Conservation (phyloP, 2,888 invertebrate genomes). For the Phyllotreta cruciferae region DNA sequence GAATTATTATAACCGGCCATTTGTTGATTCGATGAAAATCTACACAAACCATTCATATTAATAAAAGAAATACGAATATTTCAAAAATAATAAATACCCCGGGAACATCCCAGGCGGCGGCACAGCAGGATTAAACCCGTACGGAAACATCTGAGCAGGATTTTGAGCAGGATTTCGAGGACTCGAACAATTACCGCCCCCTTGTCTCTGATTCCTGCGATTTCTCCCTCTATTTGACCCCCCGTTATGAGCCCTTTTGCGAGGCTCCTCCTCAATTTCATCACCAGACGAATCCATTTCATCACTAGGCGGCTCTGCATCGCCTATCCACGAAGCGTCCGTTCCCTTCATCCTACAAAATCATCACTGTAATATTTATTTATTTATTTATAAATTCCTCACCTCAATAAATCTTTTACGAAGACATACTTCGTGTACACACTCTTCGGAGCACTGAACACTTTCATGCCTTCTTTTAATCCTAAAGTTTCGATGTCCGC, state of each 20-base stretch:
- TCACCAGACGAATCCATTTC: slow-evolving; percentile 87
- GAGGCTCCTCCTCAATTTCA: slow-evolving; percentile 62
- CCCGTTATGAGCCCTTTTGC: slow-evolving; percentile 42
- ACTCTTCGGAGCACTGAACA: slow-evolving; percentile 84
- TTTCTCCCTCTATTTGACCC: slow-evolving; percentile 58
- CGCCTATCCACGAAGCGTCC: slow-evolving; percentile 88
- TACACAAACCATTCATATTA: too few relatives aligned
- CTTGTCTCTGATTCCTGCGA: slow-evolving; percentile 54
- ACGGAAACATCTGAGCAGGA: slow-evolving; percentile 19
- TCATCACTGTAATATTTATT: too few relatives aligned
- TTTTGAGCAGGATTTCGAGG: slow-evolving; percentile 11
- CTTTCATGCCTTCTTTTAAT: slow-evolving; percentile 72
- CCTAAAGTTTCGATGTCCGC: slow-evolving; percentile 76
- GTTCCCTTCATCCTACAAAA: slow-evolving; percentile 77
- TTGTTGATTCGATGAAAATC: too few relatives aligned
- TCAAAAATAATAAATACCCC: too few relatives aligned
- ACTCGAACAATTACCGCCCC: slow-evolving; percentile 23
- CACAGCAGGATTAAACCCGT: slow-evolving; percentile 23
- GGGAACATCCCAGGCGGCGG: too few relatives aligned
- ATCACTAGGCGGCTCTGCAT: slow-evolving; percentile 78
- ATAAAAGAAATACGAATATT: too few relatives aligned
- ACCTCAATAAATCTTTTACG: slow-evolving; percentile 76
- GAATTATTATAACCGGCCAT: too few relatives aligned
- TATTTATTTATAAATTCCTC: slow-evolving; percentile 46
- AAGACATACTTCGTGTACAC: slow-evolving; percentile 80